Evolutionary conservation across 2,113 vertebrate species (phyloP).

Genomic region (Ptilorrhoa leucosticta): DNA sequence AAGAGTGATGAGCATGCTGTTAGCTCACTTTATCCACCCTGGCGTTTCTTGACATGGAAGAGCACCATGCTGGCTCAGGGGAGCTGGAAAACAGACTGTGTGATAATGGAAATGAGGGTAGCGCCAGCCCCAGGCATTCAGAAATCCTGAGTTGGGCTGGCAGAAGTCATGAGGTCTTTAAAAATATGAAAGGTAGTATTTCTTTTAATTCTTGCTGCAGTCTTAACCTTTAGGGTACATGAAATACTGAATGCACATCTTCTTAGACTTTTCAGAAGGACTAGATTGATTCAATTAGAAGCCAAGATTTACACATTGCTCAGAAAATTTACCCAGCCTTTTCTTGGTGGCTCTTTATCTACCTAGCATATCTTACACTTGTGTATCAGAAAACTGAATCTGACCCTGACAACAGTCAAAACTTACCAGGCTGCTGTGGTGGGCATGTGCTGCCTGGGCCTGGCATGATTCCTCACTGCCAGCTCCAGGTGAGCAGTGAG

Average conservation of each 20-base stretch:
- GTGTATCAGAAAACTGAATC: not conserved
- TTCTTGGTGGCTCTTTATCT: not conserved
- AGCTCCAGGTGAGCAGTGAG: accelerated
- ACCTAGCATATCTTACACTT: not conserved
- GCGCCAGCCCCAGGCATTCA: not conserved
- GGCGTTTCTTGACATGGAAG: not conserved
- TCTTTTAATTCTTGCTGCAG: not conserved
- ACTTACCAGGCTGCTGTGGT: not conserved
- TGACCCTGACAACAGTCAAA: not conserved
- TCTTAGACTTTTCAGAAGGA: not conserved
- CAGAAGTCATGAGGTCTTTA: not conserved
- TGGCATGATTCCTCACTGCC: not conserved
- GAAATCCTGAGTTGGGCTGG: not conserved
- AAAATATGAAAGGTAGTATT: not conserved
- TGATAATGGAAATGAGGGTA: not conserved
- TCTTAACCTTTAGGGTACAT: not conserved
- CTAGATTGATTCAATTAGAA: not conserved
- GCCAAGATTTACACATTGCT: not conserved
- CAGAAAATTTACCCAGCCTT: not conserved
- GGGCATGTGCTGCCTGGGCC: accelerated
- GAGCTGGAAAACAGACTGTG: not conserved
- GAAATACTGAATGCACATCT: not conserved
- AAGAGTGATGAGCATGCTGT: not conserved
- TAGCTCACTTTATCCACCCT: not conserved
- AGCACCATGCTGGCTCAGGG: not conserved